Conservation (phyloP, 2,888 invertebrate species). For the Drosophila paucipuncta region DNA sequence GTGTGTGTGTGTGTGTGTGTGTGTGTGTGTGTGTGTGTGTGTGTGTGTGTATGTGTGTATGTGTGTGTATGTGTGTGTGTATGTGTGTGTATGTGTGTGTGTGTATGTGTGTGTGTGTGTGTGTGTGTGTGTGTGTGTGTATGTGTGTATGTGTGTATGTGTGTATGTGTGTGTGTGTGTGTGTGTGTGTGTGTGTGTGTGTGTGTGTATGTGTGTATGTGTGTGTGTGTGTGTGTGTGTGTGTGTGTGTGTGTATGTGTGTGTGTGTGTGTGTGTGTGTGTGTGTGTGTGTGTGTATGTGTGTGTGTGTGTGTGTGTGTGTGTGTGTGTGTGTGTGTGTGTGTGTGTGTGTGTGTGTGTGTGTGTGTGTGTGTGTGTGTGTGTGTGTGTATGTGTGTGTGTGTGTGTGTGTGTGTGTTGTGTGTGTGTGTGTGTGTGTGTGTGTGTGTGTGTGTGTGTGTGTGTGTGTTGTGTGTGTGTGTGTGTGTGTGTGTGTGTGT, state of each 20-base stretch:
- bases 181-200: neutral
- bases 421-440: neutral
- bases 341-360: no score
- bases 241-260: no score
- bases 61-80: neutral
- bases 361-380: no score
- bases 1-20: neutral
- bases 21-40: neutral
- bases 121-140: neutral
- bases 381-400: slow-evolving; percentile 1
- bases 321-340: neutral
- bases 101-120: neutral
- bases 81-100: neutral
- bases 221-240: neutral
- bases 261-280: no score
- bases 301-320: neutral
- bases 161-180: neutral
- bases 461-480: no score
- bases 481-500: neutral
- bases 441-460: no score
- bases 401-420: neutral
- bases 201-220: neutral
- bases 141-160: no score
- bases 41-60: no score
- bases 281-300: neutral